phyloP scores from a whole-genome alignment of 2,888 invertebrate genomes.

The Cataglyphis rosenhaueri region DNA sequence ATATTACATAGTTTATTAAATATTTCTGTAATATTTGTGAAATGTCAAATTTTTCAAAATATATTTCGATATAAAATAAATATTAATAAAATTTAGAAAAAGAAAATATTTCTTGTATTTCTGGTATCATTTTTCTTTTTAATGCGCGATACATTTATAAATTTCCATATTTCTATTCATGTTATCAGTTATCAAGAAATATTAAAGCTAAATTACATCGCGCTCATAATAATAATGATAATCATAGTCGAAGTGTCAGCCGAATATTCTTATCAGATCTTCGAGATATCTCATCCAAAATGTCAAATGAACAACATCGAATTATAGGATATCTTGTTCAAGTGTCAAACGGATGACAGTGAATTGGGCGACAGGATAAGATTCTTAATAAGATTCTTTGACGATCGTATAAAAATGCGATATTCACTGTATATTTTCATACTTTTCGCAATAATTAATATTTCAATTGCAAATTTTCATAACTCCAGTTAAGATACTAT shows the following conservation, averaged over 20 bases:
- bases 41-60: background rate
- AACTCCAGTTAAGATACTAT: background rate
- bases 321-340: background rate
- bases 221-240: background rate
- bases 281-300: slow-evolving; percentile 11
- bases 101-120: background rate
- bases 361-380: background rate
- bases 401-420: background rate
- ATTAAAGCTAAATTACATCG: slow-evolving; percentile 1
- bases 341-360: background rate
- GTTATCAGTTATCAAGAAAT: background rate
- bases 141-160: background rate
- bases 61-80: background rate
- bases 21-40: background rate
- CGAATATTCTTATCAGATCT: background rate
- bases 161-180: background rate
- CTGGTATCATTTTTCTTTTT: background rate
- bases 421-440: background rate
- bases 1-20: background rate
- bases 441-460: slow-evolving; percentile 7
- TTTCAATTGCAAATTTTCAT: background rate
- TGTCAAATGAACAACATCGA: slow-evolving; percentile 15
- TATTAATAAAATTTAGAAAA: background rate
- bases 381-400: slow-evolving; percentile 12
- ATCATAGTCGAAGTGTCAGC: background rate